A percentile compares a stretch with the other conserved stretches of the same genome.
These are phyloP conservation scores for Oenanthe melanoleuca DNA, from an alignment of 2,113 vertebrate species.

Conservation along the genomic window DNA sequence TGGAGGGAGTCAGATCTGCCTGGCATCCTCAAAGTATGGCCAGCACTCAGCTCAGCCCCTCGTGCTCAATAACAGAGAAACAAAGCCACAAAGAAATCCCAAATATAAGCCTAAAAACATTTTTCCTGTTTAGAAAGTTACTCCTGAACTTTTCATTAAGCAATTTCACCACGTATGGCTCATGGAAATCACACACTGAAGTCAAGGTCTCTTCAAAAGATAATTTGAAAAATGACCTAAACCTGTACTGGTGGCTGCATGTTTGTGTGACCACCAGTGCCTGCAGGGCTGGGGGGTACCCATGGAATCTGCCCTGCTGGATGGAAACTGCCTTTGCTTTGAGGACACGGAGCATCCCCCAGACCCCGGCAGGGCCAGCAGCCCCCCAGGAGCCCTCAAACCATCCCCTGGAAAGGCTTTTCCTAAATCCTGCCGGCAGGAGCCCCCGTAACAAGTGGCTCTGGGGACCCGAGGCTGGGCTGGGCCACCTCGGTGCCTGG, in stretches of 20 bases:
- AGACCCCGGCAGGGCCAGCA: neutral
- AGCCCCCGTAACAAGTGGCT: neutral
- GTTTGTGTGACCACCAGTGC: fast-evolving
- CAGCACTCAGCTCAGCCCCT: neutral
- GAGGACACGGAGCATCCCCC: fast-evolving
- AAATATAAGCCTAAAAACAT: neutral
- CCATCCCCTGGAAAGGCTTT: neutral
- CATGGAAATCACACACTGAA: neutral
- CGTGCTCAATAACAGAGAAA: neutral
- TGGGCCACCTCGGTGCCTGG: neutral
- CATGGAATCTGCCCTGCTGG: too few relatives aligned
- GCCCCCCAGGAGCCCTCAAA: neutral
- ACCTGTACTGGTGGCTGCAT: fast-evolving
- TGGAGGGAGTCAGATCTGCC: neutral
- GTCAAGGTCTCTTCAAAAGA: neutral
- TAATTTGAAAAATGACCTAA: neutral
- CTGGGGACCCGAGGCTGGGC: neutral
- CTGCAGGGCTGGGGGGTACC: fast-evolving
- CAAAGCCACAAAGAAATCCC: neutral
- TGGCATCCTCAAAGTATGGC: neutral
- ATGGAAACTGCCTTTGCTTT: fast-evolving
- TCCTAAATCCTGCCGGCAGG: neutral
- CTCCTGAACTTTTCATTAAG: neutral
- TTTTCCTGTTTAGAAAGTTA: neutral
- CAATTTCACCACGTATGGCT: fast-evolving